Evolutionary conservation across 1,140 invertebrate species (phyloP), one percentile per base, ranked within the genome.

Genomic region (Plectrocnemia conspersa): DNA sequence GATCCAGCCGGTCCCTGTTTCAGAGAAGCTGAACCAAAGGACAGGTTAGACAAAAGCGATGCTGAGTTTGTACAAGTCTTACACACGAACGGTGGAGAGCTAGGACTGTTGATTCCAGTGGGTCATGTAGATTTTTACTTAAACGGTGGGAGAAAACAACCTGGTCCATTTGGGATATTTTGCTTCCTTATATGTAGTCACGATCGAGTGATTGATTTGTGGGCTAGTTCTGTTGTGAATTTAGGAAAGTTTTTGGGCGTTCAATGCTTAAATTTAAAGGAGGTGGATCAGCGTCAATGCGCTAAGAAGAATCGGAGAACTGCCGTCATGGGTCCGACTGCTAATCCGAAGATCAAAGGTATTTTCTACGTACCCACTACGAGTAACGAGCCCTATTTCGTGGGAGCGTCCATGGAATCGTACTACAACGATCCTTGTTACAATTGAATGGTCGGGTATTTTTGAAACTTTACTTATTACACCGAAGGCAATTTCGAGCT

Each of bases 41-140:
- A 53, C 3, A 3, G 56, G 6, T 46, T 73, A 13, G 64, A 68
- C 50, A 45, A 60, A 11, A 60, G 25, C 15, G 71, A 72, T 54
- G 70, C 71, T 1, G 49, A 66, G 16, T 73, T 61, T 23, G 58
- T 61, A 24, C 58, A 61, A 16, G 40, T 59, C 11, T 18, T 53
- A 10, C 52, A 53, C 21, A 44, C 52, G n/a, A 45, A 53, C 23
- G 38, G 19, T 3, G 41, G 40, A 1, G 1, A n/a, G 7, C 15
- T 33, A 3, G 52, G 52, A 5, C 21, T 53, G 7, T 5, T 3
- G 13, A 22, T 7, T 16, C 38, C 38, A n/a, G 35, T 53, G 1
- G 52, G 52, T 10, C 40, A 53, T 24, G 23, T 56, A 6, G 54
- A 56, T 27, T 56, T 56, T 19, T 56, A 56, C 18, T 1, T 49